These are phyloP conservation scores for Sebastes dallii DNA, from an alignment of 2,797 vertebrate genomes.

Conservation along the genomic window DNA sequence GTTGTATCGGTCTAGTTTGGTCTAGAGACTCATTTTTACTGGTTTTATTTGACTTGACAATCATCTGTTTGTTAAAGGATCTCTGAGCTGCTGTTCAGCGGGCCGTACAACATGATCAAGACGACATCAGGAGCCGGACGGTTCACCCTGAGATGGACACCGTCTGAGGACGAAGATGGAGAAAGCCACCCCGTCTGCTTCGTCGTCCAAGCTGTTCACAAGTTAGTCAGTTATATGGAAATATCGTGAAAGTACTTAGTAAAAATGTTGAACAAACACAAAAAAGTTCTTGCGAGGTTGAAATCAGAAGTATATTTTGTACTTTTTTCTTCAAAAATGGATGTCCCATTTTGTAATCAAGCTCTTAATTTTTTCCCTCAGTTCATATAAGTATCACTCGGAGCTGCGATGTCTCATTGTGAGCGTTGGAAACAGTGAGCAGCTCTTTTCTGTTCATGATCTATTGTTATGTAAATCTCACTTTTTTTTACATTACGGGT, in stretches of 20 bases:
- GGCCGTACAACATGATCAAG: background rate
- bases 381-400: conserved; percentile 10
- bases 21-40: no score
- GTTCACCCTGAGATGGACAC: conserved; percentile 18
- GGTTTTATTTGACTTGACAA: no score
- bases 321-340: background rate
- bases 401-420: conserved; percentile 36
- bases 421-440: conserved; percentile 11
- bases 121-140: background rate
- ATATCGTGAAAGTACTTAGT: background rate
- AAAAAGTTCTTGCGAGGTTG: no score
- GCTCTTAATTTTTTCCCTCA: background rate
- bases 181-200: conserved; percentile 34
- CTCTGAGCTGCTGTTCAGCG: conserved; percentile 34
- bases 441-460: background rate
- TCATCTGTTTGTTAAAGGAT: background rate
- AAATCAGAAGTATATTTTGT: no score
- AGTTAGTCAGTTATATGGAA: conserved; percentile 1
- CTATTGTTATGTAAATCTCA: background rate
- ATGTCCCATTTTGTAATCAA: background rate
- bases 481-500: no score
- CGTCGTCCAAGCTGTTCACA: background rate
- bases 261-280: background rate
- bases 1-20: no score
- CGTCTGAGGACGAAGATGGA: background rate